Conservation (phyloP, 2,113 vertebrate genomes). For the Meleagris gallopavo region DNA sequence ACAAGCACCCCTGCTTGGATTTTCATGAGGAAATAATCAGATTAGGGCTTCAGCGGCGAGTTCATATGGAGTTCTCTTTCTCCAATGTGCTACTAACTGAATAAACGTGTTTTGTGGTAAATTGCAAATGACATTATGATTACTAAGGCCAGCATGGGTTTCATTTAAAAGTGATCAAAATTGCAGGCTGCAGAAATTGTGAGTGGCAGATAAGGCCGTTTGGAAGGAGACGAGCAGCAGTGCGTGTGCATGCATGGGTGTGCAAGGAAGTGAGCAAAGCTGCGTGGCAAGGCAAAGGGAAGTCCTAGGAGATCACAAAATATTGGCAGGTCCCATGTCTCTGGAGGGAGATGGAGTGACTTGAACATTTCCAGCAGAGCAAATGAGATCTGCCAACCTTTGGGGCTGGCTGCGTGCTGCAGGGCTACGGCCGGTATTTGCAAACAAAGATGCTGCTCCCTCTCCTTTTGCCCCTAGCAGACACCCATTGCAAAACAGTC, state of each 20-base stretch:
- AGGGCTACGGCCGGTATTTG: background rate
- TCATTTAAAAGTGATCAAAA: conserved; percentile 87
- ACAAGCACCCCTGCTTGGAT: conserved; percentile 87
- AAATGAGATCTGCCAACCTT: background rate
- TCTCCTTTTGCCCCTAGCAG: background rate
- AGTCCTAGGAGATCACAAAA: conserved; percentile 14
- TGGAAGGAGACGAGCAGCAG: conserved; percentile 10
- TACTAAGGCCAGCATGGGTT: conserved; percentile 86
- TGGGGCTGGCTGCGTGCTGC: background rate
- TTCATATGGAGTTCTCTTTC: conserved; percentile 88
- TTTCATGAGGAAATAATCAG: conserved; percentile 91
- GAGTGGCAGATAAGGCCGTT: conserved; percentile 80
- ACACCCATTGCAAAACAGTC: background rate
- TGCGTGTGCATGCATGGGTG: rapidly evolving
- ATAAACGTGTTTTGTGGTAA: conserved; percentile 87
- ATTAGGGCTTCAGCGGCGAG: conserved; percentile 85
- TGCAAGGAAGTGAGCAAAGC: conserved; percentile 6
- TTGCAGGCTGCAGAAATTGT: conserved; percentile 82
- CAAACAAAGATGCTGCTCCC: background rate
- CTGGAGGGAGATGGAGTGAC: background rate
- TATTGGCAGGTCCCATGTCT: background rate
- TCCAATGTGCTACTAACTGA: conserved; percentile 85
- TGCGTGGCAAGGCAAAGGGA: background rate
- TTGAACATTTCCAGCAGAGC: background rate
- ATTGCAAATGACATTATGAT: conserved; percentile 89